A percentile compares a stretch with the other conserved stretches of the same genome.
phyloP scores from a whole-genome alignment of 1,140 invertebrate genomes.

The Hyles euphorbiae region DNA sequence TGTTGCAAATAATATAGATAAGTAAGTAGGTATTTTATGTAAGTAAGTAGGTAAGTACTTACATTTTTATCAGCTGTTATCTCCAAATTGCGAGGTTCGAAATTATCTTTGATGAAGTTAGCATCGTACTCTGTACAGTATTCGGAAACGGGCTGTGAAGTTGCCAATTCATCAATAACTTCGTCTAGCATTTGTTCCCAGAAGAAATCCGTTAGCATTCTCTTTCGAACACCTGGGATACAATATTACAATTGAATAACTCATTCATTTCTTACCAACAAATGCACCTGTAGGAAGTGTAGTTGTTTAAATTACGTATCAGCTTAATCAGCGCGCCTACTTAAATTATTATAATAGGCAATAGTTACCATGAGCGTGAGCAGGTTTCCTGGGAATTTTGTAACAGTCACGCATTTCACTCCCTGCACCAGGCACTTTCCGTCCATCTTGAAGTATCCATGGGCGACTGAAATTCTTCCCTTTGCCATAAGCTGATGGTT shows the following conservation, averaged over 20 bases:
- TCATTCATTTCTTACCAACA: neutral
- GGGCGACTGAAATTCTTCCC: slow-evolving; percentile 57
- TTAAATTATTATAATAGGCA: neutral
- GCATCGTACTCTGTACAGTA: slow-evolving; percentile 62
- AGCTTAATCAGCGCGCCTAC: neutral
- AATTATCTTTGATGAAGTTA: slow-evolving; percentile 59
- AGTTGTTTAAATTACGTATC: neutral
- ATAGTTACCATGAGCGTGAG: slow-evolving; percentile 38
- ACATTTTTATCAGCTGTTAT: slow-evolving; percentile 62
- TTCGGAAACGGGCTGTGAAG: slow-evolving; percentile 45
- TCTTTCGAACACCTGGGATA: slow-evolving; percentile 54
- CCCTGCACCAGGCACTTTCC: slow-evolving; percentile 37
- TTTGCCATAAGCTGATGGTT: slow-evolving; percentile 62
- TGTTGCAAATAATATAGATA: too few relatives aligned
- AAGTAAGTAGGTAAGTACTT: slow-evolving; percentile 10
- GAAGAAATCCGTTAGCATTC: slow-evolving; percentile 66
- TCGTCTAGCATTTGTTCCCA: slow-evolving; percentile 70
- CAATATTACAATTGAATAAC: neutral
- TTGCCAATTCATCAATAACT: slow-evolving; percentile 58
- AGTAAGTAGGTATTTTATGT: too few relatives aligned
- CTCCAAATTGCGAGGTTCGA: slow-evolving; percentile 55
- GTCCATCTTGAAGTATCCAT: slow-evolving; percentile 65
- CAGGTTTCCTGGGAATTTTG: slow-evolving; percentile 44
- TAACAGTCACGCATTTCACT: slow-evolving; percentile 62
- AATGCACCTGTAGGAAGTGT: neutral